These are phyloP conservation scores for Pycnomerus fuliginosus DNA, from an alignment of 2,888 invertebrate species.

Conservation along the genomic window DNA sequence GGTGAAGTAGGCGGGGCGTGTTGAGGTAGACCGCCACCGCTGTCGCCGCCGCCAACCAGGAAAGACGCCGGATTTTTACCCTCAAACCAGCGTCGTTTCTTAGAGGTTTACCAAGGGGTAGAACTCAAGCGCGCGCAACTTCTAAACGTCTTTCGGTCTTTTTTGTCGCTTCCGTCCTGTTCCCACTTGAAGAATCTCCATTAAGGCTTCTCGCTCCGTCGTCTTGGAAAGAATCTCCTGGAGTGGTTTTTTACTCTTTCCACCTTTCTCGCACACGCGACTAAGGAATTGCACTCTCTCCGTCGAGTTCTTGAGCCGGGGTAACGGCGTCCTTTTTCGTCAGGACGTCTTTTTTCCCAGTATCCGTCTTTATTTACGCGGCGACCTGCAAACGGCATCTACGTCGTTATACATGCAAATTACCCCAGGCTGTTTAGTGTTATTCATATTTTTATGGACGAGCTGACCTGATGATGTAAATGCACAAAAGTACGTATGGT, in stretches of 20 bases:
- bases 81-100: slow-evolving; percentile 56
- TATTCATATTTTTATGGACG: slow-evolving; percentile 5
- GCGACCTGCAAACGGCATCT: neutral
- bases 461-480: no score
- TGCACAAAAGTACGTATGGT: no score
- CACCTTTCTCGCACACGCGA: slow-evolving; percentile 24
- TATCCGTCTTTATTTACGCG: slow-evolving; percentile 24
- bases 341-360: slow-evolving; percentile 32
- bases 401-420: slow-evolving; percentile 11
- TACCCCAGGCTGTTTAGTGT: slow-evolving; percentile 8
- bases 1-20: slow-evolving; percentile 52
- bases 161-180: slow-evolving; percentile 36
- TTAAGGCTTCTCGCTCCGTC: slow-evolving; percentile 27
- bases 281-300: slow-evolving; percentile 18
- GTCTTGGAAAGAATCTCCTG: slow-evolving; percentile 32
- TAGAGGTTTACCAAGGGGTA: slow-evolving; percentile 55
- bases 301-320: slow-evolving; percentile 17
- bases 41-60: slow-evolving; percentile 55
- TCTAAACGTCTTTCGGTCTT: slow-evolving; percentile 48
- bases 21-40: slow-evolving; percentile 57
- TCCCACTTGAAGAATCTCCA: no score
- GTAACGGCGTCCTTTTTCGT: slow-evolving; percentile 36
- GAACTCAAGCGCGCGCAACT: slow-evolving; percentile 50
- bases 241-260: slow-evolving; percentile 23
- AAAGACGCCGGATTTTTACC: slow-evolving; percentile 57